phyloP scores from a whole-genome alignment of 2,888 invertebrate genomes.

The Autographa gamma region DNA sequence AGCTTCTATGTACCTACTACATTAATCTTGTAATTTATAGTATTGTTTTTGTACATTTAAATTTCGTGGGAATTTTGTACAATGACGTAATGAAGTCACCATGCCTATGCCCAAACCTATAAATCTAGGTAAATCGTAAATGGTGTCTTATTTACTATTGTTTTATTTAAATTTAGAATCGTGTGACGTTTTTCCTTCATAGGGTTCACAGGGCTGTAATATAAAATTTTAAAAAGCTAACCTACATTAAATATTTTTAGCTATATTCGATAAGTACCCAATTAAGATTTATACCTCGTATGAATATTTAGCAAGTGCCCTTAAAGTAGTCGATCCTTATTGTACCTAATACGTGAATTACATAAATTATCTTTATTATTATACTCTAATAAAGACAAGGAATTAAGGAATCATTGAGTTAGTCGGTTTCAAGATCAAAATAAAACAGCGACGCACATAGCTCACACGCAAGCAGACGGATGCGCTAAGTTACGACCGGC shows the following conservation, averaged over 20 bases:
- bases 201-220: too few species aligned
- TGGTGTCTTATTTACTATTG: background rate
- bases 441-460: conserved; percentile 6
- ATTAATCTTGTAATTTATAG: background rate
- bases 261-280: too few species aligned
- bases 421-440: background rate
- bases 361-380: background rate
- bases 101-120: background rate
- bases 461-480: conserved; percentile 39
- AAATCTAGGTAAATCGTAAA: conserved; percentile 1
- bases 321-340: too few species aligned
- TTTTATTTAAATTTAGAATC: background rate
- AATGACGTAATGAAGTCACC: background rate
- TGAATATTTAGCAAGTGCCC: too few species aligned
- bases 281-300: too few species aligned
- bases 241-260: too few species aligned
- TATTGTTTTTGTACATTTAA: background rate
- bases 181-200: too few species aligned
- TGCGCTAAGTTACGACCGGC: conserved; percentile 21
- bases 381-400: background rate
- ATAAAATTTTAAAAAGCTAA: too few species aligned
- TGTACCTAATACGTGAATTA: background rate
- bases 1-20: conserved; percentile 3
- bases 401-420: background rate
- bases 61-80: background rate